Percentiles rank a stretch among this genome's conserved stretches.
Evolutionary conservation across 2,797 vertebrate genomes (phyloP).

Genomic region (Otolemur crassicaudatus): DNA sequence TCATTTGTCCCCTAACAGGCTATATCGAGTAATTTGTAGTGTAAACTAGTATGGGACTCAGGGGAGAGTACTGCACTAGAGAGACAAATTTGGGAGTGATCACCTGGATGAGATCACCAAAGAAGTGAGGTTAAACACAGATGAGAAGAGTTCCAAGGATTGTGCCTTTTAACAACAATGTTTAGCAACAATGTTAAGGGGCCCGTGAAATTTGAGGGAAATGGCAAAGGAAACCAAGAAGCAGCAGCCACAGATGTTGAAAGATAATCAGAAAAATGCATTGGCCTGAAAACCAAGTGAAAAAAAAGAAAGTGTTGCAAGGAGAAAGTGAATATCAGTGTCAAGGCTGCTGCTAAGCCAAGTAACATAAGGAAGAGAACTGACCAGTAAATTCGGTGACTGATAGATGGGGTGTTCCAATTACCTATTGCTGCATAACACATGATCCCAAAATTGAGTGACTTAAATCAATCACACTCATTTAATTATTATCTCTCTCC

Average conservation of each 20-base stretch:
- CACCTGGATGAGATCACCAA: neutral
- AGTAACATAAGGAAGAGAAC: neutral
- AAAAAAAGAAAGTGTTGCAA: neutral
- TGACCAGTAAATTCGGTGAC: neutral
- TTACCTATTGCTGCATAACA: neutral
- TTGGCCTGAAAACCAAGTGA: neutral
- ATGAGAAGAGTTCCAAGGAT: neutral
- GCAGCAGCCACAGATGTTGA: neutral
- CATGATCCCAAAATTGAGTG: neutral
- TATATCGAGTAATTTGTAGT: neutral
- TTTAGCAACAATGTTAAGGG: neutral
- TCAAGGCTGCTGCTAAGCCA: neutral
- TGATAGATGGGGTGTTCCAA: neutral
- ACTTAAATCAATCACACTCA: neutral
- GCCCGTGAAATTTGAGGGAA: neutral
- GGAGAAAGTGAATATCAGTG: neutral
- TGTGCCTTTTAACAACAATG: neutral
- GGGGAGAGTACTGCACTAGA: neutral
- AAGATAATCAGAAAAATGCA: neutral
- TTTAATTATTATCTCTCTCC: neutral
- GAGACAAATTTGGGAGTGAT: neutral
- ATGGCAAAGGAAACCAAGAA: neutral
- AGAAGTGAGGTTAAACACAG: neutral
- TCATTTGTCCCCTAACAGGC: neutral
- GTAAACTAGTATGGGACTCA: neutral